Evolutionary conservation across 2,113 vertebrate species (phyloP), one percentile per base, ranked within the genome.

Genomic region (Chlamydotis undulata): DNA sequence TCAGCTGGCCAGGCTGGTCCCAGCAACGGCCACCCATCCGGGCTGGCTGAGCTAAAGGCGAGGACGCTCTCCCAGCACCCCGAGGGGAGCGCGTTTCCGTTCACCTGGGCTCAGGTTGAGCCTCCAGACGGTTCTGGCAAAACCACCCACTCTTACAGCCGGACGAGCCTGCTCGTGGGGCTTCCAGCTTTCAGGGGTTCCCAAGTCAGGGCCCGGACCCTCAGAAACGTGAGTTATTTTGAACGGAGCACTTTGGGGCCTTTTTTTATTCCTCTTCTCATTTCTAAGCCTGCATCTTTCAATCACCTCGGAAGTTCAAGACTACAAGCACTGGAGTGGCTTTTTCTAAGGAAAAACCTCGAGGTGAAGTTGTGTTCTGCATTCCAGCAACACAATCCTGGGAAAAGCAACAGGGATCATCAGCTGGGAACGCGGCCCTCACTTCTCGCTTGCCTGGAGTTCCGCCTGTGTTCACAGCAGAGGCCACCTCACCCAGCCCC

Each of bases 11-110:
- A 1, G 76, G 39, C 61, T 49, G 24, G 12, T 69, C 31, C 43
- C 50, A 63, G 37, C 11, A 43, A 2, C 13, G 4, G 13, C 33
- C 57, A 19, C 21, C 17, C 43, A 2, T 1, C 33, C 23, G 35
- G 43, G 37, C 17, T 35, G 45, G 33, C 50, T 11, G 41, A 65
- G 78, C 17, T 17, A 7, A 39, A 35, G 52, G n/a, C 1, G 5
- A 41, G 39, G 16, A 7, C 22, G n/a, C 12, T 14, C 37, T 59
- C 57, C 69, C 13, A 35, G n/a, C 29, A n/a, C 21, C 19, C 23
- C 1, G 7, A 59, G 50, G 25, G 59, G n/a, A 23, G 23, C 3
- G 4, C 0, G 0, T 31, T 33, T 24, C 26, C 43, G 22, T 37
- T n/a, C 56, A 25, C 9, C 43, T 47, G 52, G 50, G 78, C 65